phyloP scores from a whole-genome alignment of 2,113 vertebrate genomes.

The Pithys albifrons region DNA sequence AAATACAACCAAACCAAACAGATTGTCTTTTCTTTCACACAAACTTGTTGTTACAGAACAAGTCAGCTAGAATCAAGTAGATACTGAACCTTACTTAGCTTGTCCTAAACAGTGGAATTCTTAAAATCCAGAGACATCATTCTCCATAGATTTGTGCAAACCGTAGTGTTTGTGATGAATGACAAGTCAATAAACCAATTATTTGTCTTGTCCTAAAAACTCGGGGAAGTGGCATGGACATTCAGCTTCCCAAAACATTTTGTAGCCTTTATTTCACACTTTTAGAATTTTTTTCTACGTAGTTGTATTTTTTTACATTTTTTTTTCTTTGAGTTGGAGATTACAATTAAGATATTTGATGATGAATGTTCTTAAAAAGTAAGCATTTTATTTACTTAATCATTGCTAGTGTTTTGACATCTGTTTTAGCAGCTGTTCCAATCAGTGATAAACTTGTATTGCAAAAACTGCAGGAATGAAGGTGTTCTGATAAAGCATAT shows the following conservation, averaged over 20 bases:
- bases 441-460: not conserved
- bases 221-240: not conserved
- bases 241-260: not conserved
- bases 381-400: not conserved
- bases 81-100: not conserved
- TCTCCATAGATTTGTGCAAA: not conserved
- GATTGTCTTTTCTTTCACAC: not conserved
- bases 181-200: not conserved
- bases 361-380: not conserved
- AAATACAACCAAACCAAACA: not conserved
- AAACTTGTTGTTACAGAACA: not conserved
- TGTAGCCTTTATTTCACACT: not conserved
- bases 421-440: not conserved
- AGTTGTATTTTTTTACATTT: not conserved
- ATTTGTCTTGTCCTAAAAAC: not conserved
- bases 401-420: not conserved
- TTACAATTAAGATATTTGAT: not conserved
- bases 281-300: not conserved
- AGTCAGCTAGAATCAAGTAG: not conserved
- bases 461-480: not conserved
- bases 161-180: not conserved
- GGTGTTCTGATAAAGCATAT: not conserved
- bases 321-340: not conserved
- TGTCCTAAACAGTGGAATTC: not conserved
- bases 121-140: not conserved